Evolutionary conservation across 2,888 invertebrate species (phyloP).

Genomic region (Nemoura dubitans): DNA sequence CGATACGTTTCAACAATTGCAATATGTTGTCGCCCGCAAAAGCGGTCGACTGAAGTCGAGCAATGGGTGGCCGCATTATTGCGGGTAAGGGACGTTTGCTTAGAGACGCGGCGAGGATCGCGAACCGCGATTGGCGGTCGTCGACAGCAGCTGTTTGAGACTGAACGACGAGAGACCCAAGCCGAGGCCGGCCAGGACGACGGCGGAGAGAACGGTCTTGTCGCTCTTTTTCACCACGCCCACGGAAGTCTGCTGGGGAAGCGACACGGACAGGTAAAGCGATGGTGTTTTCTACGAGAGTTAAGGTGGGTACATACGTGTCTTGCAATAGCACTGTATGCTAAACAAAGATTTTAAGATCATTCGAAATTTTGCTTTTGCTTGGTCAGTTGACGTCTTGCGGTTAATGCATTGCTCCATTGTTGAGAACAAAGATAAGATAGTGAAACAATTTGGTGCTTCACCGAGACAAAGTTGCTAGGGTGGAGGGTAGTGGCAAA

Average conservation of each 20-base stretch:
- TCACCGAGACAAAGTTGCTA: too few species aligned
- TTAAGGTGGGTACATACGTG: too few species aligned
- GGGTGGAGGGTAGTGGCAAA: too few species aligned
- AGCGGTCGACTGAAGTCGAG: neutral
- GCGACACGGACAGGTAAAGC: neutral
- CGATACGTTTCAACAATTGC: neutral
- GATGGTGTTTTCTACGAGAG: too few species aligned
- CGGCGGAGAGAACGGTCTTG: constrained; percentile 63
- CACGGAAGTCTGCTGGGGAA: constrained; percentile 30
- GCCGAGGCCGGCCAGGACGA: constrained; percentile 67
- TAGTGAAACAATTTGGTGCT: too few species aligned
- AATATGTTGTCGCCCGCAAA: neutral
- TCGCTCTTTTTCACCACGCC: constrained; percentile 32
- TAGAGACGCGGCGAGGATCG: constrained; percentile 23
- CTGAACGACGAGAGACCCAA: constrained; percentile 70
- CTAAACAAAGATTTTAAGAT: too few species aligned
- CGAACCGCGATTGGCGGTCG: constrained; percentile 25
- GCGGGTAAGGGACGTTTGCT: neutral
- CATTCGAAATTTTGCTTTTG: too few species aligned
- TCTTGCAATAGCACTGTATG: too few species aligned
- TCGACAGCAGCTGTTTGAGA: constrained; percentile 67
- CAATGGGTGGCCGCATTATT: neutral
- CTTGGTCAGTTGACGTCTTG: too few species aligned
- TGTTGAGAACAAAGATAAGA: too few species aligned
- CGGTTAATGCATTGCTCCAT: too few species aligned